Evolutionary conservation across 2,113 vertebrate genomes (phyloP).

Genomic region (Peromyscus leucopus): DNA sequence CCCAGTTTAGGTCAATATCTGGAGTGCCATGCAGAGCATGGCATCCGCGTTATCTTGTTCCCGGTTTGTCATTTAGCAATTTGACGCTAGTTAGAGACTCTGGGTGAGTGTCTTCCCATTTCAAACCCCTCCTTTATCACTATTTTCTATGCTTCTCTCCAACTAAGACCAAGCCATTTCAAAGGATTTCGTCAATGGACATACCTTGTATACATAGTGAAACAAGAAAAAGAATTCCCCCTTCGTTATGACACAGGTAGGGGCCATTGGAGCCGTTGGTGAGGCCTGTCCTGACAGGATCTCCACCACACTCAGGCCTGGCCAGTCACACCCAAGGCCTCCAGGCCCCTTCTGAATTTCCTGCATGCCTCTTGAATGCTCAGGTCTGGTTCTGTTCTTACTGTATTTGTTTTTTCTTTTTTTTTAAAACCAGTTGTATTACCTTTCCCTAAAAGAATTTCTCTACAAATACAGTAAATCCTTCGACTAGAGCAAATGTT

Average conservation of each 20-base stretch:
- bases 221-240: background rate
- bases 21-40: background rate
- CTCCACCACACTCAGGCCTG: background rate
- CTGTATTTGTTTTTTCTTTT: background rate
- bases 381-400: background rate
- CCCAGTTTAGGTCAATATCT: background rate
- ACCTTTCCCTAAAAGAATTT: constrained; percentile 35
- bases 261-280: no score
- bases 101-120: no score
- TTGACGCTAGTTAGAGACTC: background rate
- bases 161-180: background rate
- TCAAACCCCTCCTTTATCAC: no score
- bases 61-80: background rate
- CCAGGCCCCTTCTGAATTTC: background rate
- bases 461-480: constrained; percentile 48
- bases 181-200: background rate
- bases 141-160: no score
- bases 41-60: background rate
- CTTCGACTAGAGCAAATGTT: constrained; percentile 37
- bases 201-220: no score
- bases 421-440: no score
- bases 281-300: no score
- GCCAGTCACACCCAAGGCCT: background rate
- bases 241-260: no score
- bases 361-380: background rate